Conservation (phyloP, 2,888 invertebrate genomes). For the Leucoptera coffeella region DNA sequence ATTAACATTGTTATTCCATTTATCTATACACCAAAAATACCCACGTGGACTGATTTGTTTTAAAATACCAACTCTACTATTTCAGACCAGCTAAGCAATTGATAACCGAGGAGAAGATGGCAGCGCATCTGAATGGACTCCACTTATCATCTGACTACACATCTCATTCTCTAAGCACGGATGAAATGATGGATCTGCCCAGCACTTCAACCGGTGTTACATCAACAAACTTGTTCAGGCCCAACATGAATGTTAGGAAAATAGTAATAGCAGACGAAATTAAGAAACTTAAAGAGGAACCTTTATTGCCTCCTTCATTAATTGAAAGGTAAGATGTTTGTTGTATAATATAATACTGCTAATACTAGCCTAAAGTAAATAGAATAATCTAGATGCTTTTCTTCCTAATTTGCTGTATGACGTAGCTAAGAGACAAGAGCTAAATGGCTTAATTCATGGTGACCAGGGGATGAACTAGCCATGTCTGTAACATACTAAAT, state of each 20-base stretch:
- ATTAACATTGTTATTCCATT: no score
- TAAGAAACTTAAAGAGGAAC: constrained; percentile 57
- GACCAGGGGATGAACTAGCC: no score
- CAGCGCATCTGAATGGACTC: constrained; percentile 68
- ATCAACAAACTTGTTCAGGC: background rate
- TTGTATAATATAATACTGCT: no score
- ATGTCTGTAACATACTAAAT: no score
- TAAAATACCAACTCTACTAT: no score
- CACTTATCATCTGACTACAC: constrained; percentile 59
- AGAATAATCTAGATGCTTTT: no score
- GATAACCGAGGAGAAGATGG: constrained; percentile 81
- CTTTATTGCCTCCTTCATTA: constrained; percentile 60
- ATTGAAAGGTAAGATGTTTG: constrained; percentile 42
- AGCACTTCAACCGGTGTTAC: constrained; percentile 12
- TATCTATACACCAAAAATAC: no score
- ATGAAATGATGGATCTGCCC: constrained; percentile 23
- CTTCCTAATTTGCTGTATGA: no score
- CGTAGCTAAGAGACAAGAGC: no score
- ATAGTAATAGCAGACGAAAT: constrained; percentile 67
- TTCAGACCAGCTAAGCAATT: constrained; percentile 62
- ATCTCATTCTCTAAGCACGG: constrained; percentile 15
- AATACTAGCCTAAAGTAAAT: no score
- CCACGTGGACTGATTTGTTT: no score
- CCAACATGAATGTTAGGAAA: constrained; percentile 20
- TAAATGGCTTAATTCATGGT: no score